phyloP scores from a whole-genome alignment of 2,888 invertebrate genomes.

The Epirrita christyi region DNA sequence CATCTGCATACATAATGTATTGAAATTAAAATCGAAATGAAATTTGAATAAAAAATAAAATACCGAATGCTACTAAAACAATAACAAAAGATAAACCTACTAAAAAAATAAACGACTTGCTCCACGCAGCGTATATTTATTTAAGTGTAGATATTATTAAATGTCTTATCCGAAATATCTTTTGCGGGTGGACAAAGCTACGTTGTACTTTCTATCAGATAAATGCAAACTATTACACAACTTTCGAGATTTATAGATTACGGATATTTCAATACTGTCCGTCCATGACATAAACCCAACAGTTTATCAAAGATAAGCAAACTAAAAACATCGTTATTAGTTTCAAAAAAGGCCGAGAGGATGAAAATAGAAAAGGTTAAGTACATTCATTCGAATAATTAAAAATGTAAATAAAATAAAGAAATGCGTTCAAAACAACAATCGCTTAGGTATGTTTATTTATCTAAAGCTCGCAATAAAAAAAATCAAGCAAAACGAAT shows the following conservation, averaged over 20 bases:
- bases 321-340: constrained; percentile 39
- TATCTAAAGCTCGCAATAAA: constrained; percentile 21
- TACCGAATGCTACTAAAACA: no score
- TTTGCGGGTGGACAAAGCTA: constrained; percentile 46
- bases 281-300: constrained; percentile 51
- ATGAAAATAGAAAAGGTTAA: neutral
- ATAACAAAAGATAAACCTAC: no score
- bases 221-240: constrained; percentile 63
- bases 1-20: no score
- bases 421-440: constrained; percentile 15
- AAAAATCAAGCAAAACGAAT: constrained; percentile 35
- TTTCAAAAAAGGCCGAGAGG: constrained; percentile 39
- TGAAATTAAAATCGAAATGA: no score
- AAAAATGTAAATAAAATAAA: neutral
- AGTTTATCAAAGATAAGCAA: constrained; percentile 40
- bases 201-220: constrained; percentile 78
- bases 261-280: constrained; percentile 44
- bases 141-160: no score
- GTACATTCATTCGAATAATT: no score
- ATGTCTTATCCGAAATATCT: constrained; percentile 49
- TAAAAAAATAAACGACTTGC: no score
- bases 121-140: no score
- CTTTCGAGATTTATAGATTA: constrained; percentile 58
- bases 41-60: no score
- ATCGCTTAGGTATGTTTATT: constrained; percentile 21